These are phyloP conservation scores for Diadophis punctatus DNA, from an alignment of 2,113 vertebrate species.

Conservation along the genomic window DNA sequence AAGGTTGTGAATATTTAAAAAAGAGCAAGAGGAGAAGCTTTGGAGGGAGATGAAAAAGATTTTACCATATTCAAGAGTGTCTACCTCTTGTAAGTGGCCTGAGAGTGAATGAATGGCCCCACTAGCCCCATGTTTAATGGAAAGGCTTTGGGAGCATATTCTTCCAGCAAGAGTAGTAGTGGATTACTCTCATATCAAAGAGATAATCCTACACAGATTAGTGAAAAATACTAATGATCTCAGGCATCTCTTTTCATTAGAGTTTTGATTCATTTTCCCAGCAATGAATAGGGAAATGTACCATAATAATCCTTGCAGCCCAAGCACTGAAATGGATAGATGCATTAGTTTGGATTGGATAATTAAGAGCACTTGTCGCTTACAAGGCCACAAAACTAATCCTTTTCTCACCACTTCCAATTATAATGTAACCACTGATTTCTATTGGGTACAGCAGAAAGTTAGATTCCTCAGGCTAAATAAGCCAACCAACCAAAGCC, in stretches of 20 bases:
- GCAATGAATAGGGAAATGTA: slow-evolving; percentile 25
- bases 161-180: too few species aligned
- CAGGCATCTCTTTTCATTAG: neutral
- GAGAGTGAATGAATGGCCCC: too few species aligned
- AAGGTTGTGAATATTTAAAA: too few species aligned
- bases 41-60: too few species aligned
- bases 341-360: slow-evolving; percentile 8
- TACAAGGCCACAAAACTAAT: slow-evolving; percentile 32
- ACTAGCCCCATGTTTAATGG: too few species aligned
- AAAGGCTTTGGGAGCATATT: too few species aligned
- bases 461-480: slow-evolving; percentile 46
- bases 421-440: slow-evolving; percentile 48
- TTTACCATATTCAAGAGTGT: too few species aligned
- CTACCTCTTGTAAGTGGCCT: too few species aligned
- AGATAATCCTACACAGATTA: too few species aligned
- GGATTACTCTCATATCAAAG: too few species aligned
- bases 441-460: slow-evolving; percentile 28
- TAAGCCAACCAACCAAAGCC: slow-evolving; percentile 47
- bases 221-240: neutral
- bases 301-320: slow-evolving; percentile 1
- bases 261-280: neutral
- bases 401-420: slow-evolving; percentile 27
- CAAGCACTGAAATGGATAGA: slow-evolving; percentile 24
- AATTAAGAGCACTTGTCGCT: slow-evolving; percentile 42
- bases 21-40: too few species aligned